phyloP scores from a whole-genome alignment of 2,888 invertebrate genomes.

The Eupsilia transversa region DNA sequence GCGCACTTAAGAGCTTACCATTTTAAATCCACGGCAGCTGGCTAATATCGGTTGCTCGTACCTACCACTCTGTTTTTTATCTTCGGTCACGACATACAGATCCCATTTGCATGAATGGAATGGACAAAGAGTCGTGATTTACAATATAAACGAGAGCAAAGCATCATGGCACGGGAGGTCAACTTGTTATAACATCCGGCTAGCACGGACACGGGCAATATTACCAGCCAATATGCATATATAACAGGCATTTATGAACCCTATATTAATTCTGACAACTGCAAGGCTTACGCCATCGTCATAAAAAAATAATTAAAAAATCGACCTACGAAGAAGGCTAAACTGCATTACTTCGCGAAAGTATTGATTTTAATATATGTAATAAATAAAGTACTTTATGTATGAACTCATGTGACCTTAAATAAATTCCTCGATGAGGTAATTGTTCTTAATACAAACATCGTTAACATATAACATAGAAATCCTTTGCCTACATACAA shows the following conservation, averaged over 20 bases:
- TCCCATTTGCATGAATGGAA: conserved; percentile 76
- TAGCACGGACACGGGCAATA: conserved; percentile 61
- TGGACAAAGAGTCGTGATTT: conserved; percentile 77
- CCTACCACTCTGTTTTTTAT: conserved; percentile 57
- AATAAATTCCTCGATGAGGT: conserved; percentile 38
- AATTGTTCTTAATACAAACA: conserved; percentile 29
- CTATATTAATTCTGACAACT: conserved; percentile 31
- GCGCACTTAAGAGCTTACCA: neutral
- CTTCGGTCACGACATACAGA: conserved; percentile 75
- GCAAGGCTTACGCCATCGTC: conserved; percentile 35
- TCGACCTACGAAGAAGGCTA: conserved; percentile 49
- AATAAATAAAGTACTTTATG: conserved; percentile 17
- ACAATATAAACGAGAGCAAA: conserved; percentile 75
- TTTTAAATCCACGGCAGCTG: neutral
- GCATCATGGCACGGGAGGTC: conserved; percentile 79
- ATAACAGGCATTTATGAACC: conserved; percentile 43
- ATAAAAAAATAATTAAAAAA: conserved; percentile 33
- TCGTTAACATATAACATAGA: conserved; percentile 30
- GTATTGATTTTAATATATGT: conserved; percentile 31
- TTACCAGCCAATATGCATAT: conserved; percentile 44
- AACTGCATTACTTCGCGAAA: conserved; percentile 20
- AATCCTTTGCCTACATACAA: conserved; percentile 42
- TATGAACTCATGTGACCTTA: conserved; percentile 20
- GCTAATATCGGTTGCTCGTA: neutral
- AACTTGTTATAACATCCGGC: conserved; percentile 81